Base-by-base conservation (phyloP, 64 coral and sea anemone genomes). In the Dendrophyllia cribrosa region DNA sequence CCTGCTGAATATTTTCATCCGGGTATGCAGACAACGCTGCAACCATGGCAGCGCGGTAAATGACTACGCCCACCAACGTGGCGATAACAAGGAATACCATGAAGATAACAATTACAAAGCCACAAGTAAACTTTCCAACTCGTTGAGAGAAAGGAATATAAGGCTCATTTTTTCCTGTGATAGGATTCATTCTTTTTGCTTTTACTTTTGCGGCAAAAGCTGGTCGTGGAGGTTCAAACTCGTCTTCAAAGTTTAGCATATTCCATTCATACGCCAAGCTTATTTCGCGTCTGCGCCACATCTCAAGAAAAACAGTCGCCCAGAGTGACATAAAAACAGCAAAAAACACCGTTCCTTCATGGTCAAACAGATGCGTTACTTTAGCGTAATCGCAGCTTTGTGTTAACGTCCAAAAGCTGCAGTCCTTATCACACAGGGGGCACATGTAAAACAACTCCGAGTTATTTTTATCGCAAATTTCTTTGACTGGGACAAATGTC, bases 291-390 rank as follows among this genome's bases (percentile, higher is more conserved):
- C 97, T 95, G 34, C 96, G 95, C 97, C 97, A 99, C 15, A 96
- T 23, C 74, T 96, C 97, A 16, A 99, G 85, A 55, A 99, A 99
- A 9, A 99, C 66, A 13, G 97, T 94, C 55, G 97, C 94, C 97
- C 97, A 99, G 1, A 99, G 71, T 1, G 97, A 92, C 88, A 99
- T 96, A 59, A 99, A 99, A 7, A 92, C 79, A 13, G 97, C 94
- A 77, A 99, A 99, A 59, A 99, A 99, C 1, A 96, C 97, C 4
- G 97, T 99, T 44, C 91, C 94, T 75, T 99, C 97, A 77, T 99
- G 83, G 55, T 99, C 97, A 77, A 99, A 96, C 25, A 99, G 76
- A 70, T 96, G 97, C 0, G 94, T 91, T 6, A 99, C 25, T 65
- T 65, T 87, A 1, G 97, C 75, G 45, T 96, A 99, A 69, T 89